These are phyloP conservation scores for Halocynthia roretzi DNA, from an alignment of 23 tunicate genomes.

Conservation along the genomic window DNA sequence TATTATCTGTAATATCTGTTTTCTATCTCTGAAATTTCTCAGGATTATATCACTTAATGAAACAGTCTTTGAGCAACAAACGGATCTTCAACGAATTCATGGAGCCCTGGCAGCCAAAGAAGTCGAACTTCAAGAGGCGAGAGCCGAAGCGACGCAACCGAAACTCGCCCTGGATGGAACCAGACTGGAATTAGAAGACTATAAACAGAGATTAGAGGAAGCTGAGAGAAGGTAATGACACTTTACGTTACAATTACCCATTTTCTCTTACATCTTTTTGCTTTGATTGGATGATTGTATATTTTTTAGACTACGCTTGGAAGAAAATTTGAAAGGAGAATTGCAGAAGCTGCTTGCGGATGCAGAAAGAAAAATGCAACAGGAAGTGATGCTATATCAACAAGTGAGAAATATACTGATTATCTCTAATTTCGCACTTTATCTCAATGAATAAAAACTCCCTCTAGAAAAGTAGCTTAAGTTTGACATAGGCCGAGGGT, in stretches of 20 bases:
- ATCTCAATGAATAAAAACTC: background rate
- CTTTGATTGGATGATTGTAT: background rate
- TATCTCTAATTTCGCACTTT: background rate
- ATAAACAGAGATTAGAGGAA: conserved; percentile 62
- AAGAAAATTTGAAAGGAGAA: conserved; percentile 45
- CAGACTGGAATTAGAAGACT: conserved; percentile 61
- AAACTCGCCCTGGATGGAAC: conserved; percentile 57
- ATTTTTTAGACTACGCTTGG: conserved; percentile 28
- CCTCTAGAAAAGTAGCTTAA: no score
- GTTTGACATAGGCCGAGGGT: no score
- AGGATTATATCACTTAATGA: conserved; percentile 65
- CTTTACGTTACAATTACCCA: background rate
- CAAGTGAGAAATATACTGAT: conserved; percentile 20
- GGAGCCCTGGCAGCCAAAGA: conserved; percentile 57
- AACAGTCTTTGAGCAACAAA: conserved; percentile 41
- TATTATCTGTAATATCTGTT: no score
- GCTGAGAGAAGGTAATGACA: conserved; percentile 58
- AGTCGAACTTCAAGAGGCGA: conserved; percentile 73
- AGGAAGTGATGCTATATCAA: conserved; percentile 52
- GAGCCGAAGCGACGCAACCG: conserved; percentile 64
- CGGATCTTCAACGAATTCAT: conserved; percentile 49
- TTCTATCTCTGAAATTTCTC: no score
- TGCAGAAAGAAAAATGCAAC: conserved; percentile 43
- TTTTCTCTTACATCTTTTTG: background rate
- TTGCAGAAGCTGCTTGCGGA: conserved; percentile 49